Conservation (phyloP, 2,797 vertebrate species). For the Scleropages formosus region DNA sequence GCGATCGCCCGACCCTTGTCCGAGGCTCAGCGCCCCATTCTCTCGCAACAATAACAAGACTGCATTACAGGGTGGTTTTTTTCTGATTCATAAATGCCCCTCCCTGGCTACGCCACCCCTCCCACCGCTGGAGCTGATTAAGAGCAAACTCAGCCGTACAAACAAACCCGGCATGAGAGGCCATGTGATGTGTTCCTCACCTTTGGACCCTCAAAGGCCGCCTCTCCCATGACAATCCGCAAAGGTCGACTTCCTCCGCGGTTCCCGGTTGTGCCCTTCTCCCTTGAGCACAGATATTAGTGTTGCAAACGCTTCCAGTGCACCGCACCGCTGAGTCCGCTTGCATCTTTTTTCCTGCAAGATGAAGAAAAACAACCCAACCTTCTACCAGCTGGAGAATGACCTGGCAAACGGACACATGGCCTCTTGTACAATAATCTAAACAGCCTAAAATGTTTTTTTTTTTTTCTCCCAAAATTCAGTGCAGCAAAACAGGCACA, state of each 20-base stretch:
- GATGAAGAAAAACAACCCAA: not conserved
- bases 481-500: not conserved
- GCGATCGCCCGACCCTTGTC: slow-evolving; percentile 75
- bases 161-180: slow-evolving; percentile 30
- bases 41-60: slow-evolving; percentile 80
- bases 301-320: not conserved
- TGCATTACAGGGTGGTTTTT: slow-evolving; percentile 65
- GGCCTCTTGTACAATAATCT: too few relatives aligned
- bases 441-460: not conserved
- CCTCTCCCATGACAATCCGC: slow-evolving; percentile 36
- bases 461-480: slow-evolving; percentile 8
- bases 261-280: slow-evolving; percentile 7
- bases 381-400: not conserved
- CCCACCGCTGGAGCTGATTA: slow-evolving; percentile 27
- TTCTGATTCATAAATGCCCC: not conserved
- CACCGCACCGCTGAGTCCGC: not conserved
- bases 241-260: slow-evolving; percentile 33
- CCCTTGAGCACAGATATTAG: slow-evolving; percentile 6
- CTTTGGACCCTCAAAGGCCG: slow-evolving; percentile 41
- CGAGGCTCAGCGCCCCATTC: slow-evolving; percentile 80
- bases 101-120: not conserved
- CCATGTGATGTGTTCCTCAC: slow-evolving; percentile 39
- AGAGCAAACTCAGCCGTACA: slow-evolving; percentile 21
- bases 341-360: not conserved
- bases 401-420: not conserved